Evolutionary conservation across 2,113 vertebrate genomes (phyloP), one percentile per base, ranked within the genome.

Genomic region (Barnardius zonarius): DNA sequence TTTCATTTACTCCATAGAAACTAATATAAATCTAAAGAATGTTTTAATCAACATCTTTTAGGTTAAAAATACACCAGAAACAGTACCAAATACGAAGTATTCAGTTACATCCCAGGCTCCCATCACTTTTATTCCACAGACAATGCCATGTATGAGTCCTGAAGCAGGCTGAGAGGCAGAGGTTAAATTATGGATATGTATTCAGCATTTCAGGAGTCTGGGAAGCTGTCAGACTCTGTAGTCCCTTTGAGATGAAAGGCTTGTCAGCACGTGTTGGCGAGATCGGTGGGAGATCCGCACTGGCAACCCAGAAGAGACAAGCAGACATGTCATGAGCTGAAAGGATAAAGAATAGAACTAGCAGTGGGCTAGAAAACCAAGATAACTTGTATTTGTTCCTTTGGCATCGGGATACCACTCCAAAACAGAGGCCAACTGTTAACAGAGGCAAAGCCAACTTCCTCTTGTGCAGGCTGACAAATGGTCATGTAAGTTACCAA

Each of bases 401-500:
- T 10, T 18, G 74, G 76, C 84, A 23, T 59, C 27, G 61, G 59
- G 12, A 4, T 64, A 5, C 78, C 62, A 4, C 93, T 23, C 85
- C 91, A n/a, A 93, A 92, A 81, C 86, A 88, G 94, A 96, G 86
- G 83, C 74, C 92, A 88, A 80, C 95, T 95, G 75, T 91, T 96
- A 91, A 52, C 86, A 95, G 95, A 80, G 95, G 90, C 85, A 68
- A 93, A 97, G 95, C 93, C 83, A 54, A 64, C 93, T 95, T 68
- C 83, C 77, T 30, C 87, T 94, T 93, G 79, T 68, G 83, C 90
- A 41, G 83, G 67, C 94, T 97, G 93, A 96, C 96, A 96, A 96
- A 97, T 85, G 95, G 96, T 87, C 90, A 79, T 86, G 96, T 92
- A 93, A 48, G 92, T 96, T 88, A 91, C 73, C 84, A 64, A 95